Base-by-base conservation (phyloP, 2,797 vertebrate genomes). In the Melanotaenia trifasciata region DNA sequence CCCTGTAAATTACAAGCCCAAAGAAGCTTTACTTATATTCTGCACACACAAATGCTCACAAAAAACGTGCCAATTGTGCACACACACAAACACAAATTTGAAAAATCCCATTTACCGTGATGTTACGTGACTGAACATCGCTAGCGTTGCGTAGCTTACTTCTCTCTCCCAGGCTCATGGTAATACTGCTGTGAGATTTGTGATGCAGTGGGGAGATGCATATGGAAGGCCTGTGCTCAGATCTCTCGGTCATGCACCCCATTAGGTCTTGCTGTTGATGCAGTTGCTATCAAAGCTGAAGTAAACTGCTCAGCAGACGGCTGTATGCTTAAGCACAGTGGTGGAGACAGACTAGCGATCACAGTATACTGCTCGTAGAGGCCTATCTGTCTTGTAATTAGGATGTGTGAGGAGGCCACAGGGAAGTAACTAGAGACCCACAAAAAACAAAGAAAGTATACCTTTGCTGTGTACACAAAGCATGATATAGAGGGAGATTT, bases 61-160 rank as follows among this genome's bases (percentile, higher is more conserved):
- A 58, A 58, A 13, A 38, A 51, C 54, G 38, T 51, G 47, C 35
- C 75, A 72, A 68, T 58, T 74, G 83, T 67, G 71, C 76, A 84
- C 69, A 77, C 43, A 61, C 79, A 69, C 78, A 87, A 78, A 90
- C 75, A 64, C 80, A 90, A 83, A 90, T 89, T 86, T 84, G 78
- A 91, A 91, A 90, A 92, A 91, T 90, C 90, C 89, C 87, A 93
- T 92, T 92, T 92, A 85, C 91, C 86, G 84, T 84, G 90, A 90
- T 88, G 85, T 89, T 92, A 91, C 90, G 92, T 94, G 93, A 92
- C 93, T 90, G 89, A 93, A 93, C 92, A 92, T 91, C 58, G 87
- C 87, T 86, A 90, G 86, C 76, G 73, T 86, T 84, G 87, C 74
- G 65, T 87, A 79, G 90, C 89, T 91, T 90, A 82, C 84, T 80